Conservation (phyloP, 2,797 vertebrate species). For the Protonibea diacanthus region DNA sequence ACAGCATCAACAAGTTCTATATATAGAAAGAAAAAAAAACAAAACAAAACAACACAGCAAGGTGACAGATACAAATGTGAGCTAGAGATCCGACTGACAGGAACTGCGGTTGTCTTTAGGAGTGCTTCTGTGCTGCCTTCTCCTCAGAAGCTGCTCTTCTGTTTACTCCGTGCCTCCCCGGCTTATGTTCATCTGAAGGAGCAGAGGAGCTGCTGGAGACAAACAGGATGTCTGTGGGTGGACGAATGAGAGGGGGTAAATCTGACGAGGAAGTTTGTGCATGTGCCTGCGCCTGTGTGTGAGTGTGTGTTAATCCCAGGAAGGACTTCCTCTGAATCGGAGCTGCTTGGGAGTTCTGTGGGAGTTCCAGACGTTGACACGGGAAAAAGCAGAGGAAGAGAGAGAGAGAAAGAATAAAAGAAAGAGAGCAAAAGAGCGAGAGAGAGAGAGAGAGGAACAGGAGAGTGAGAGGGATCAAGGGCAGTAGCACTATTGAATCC, state of each 20-base stretch:
- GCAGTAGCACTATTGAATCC: constrained; percentile 61
- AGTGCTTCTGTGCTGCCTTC: constrained; percentile 52
- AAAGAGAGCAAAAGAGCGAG: constrained; percentile 20
- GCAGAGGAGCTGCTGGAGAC: constrained; percentile 71
- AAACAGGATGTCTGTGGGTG: constrained; percentile 86
- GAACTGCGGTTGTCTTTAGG: constrained; percentile 38
- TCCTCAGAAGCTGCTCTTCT: constrained; percentile 51
- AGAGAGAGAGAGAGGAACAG: constrained; percentile 39
- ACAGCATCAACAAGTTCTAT: constrained; percentile 57
- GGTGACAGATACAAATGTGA: constrained; percentile 41
- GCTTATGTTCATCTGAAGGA: constrained; percentile 74
- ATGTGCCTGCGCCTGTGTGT: constrained; percentile 40
- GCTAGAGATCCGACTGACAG: constrained; percentile 32
- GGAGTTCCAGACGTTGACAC: constrained; percentile 77
- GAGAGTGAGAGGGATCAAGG: constrained; percentile 73
- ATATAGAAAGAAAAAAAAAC: constrained; percentile 41
- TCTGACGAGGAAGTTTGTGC: constrained; percentile 77
- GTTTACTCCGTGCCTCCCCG: constrained; percentile 71
- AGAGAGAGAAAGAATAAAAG: constrained; percentile 46
- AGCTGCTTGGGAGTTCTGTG: constrained; percentile 83
- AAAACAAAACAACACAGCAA: constrained; percentile 14
- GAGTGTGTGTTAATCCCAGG: constrained; percentile 77
- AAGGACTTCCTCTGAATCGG: constrained; percentile 81
- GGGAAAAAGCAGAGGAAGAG: constrained; percentile 59
- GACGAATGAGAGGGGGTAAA: constrained; percentile 77